Base-by-base conservation (phyloP, 1,140 invertebrate species). In the Acyrthosiphon pisum region DNA sequence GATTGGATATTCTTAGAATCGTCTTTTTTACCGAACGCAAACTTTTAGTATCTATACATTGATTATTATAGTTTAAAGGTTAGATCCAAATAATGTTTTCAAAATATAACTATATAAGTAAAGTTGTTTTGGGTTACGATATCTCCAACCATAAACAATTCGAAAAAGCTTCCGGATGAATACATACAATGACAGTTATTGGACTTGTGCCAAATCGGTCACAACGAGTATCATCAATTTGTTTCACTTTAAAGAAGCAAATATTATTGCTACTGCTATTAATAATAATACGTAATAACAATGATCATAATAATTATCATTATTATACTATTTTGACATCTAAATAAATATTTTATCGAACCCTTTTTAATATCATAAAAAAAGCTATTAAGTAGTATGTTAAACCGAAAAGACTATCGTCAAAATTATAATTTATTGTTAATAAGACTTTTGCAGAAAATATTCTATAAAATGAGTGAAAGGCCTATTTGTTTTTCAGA, bases 181-280 rank as follows among this genome's bases (percentile, higher is more conserved):
- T 50, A 20, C 87, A 88, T 50, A 23, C 48, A 35, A 53, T 50
- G 86, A 88, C 44, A 30, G 86, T 88, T 35, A 35, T 88, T 88
- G 87, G 20, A 35, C 30, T 88, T 11, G 6, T 35, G 30, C 87
- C 87, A 88, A 88, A 35, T 88, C 48, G 30, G 87, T 53, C 87
- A 30, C 46, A 48, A 37, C 48, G 46, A 50, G 2, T 35, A 88
- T 35, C 48, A 35, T 22, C 46, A 50, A 88, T 50, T 88, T 50
- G 37, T 88, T 88, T 88, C 87, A 50, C 46, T 87, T 35, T 88
- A 26, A n/a, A 76, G n/a, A 76, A 76, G 60, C 30, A 76, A 46
- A 86, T 46, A 41, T 6, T 44, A 86, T 76, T 76, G 23, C 44
- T 41, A 11, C 37, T 41, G 44, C 37, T 44, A 44, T 46, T 86